These are phyloP conservation scores for Kobus ellipsiprymnus DNA, from an alignment of 2,113 vertebrate genomes.

Conservation along the genomic window DNA sequence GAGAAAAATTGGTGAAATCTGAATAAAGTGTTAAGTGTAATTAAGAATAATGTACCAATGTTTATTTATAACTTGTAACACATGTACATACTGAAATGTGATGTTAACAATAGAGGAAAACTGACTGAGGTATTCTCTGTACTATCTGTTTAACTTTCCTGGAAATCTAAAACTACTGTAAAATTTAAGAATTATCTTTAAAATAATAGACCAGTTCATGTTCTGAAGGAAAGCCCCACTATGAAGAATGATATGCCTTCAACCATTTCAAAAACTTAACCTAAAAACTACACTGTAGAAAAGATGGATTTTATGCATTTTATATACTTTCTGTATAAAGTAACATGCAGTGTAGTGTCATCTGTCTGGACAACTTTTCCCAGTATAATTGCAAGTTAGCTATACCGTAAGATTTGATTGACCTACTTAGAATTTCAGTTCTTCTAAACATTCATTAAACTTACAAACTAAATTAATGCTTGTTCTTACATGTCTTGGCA, in stretches of 20 bases:
- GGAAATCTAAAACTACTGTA: not conserved
- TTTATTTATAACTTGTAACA: not conserved
- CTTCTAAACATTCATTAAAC: conserved; percentile 47
- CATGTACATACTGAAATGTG: not conserved
- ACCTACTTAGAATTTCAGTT: conserved; percentile 43
- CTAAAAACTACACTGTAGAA: not conserved
- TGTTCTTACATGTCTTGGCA: conserved; percentile 51
- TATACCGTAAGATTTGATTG: not conserved
- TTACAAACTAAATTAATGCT: conserved; percentile 55
- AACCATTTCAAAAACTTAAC: conserved; percentile 16
- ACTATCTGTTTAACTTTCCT: not conserved
- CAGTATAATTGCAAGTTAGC: not conserved
- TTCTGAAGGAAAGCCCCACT: not conserved
- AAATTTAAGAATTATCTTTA: not conserved
- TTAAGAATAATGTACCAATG: not conserved
- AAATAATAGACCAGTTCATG: not conserved
- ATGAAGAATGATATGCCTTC: not conserved
- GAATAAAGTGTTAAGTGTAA: not conserved
- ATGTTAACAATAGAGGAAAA: not conserved
- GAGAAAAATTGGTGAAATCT: not conserved
- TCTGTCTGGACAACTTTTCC: not conserved
- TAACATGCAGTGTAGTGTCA: not conserved
- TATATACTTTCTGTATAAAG: not conserved
- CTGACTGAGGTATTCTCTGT: not conserved
- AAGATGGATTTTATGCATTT: not conserved